These are phyloP conservation scores for Anarhynchus alexandrinus DNA, from an alignment of 2,113 vertebrate species.

Conservation along the genomic window DNA sequence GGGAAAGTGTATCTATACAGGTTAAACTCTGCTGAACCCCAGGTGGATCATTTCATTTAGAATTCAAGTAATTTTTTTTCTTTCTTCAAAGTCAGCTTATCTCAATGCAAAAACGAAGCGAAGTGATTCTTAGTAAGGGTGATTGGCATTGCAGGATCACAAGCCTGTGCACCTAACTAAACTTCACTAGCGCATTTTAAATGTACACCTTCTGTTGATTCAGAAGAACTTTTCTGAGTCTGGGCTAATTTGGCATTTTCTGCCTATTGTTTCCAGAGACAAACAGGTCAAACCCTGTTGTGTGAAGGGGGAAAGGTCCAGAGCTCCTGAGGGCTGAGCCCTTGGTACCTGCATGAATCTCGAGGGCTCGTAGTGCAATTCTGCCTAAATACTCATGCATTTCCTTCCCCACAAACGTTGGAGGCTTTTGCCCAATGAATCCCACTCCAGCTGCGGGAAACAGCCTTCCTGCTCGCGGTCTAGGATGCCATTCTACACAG, in stretches of 20 bases:
- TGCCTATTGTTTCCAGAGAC: neutral
- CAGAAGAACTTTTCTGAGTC: neutral
- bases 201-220: neutral
- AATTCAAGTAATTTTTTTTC: neutral
- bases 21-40: neutral
- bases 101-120: neutral
- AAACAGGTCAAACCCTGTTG: neutral
- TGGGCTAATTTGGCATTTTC: neutral
- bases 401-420: neutral
- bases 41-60: neutral
- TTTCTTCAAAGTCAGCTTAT: neutral
- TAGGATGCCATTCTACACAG: neutral
- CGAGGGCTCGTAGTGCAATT: neutral
- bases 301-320: neutral
- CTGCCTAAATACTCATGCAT: neutral
- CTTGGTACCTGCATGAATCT: neutral
- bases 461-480: rapidly evolving
- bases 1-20: neutral
- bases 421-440: neutral
- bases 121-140: neutral
- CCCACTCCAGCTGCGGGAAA: neutral
- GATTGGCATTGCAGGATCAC: neutral
- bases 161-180: neutral
- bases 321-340: neutral
- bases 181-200: neutral